Evolutionary conservation across 2,113 vertebrate genomes (phyloP).

Genomic region (Picathartes gymnocephalus): DNA sequence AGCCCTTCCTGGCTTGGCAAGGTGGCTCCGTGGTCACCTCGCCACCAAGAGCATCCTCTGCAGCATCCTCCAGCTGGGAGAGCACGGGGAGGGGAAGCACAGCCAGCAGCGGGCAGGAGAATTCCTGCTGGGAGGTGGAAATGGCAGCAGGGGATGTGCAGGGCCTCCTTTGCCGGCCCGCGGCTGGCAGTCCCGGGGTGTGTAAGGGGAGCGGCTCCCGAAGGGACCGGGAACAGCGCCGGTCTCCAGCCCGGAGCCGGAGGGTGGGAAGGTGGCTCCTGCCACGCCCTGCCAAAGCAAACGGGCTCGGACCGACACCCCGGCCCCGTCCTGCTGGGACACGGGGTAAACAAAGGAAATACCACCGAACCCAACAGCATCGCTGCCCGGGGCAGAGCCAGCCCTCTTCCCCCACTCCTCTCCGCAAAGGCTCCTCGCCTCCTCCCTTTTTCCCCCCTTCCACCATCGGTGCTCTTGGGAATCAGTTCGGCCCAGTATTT

Average conservation of each 20-base stretch:
- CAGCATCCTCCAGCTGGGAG: background rate
- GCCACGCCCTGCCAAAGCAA: background rate
- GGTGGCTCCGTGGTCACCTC: background rate
- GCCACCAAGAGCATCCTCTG: background rate
- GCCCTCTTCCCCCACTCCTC: background rate
- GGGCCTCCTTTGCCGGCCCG: background rate
- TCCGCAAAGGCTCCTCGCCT: background rate
- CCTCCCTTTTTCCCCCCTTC: background rate
- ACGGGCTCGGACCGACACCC: background rate
- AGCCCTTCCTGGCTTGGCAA: background rate
- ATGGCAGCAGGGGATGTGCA: accelerated
- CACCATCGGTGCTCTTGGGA: background rate
- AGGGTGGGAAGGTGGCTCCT: background rate
- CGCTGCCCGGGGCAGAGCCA: background rate
- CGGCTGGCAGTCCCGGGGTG: background rate
- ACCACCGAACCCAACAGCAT: background rate
- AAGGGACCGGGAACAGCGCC: accelerated
- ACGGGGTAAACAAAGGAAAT: background rate
- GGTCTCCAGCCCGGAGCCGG: background rate
- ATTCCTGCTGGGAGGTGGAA: background rate
- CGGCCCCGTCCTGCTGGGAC: background rate
- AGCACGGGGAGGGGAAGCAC: background rate
- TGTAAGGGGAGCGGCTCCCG: accelerated
- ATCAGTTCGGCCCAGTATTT: background rate
- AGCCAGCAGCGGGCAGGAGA: accelerated